Conservation (phyloP, 2,888 invertebrate genomes). For the Pyrochroa serraticornis region DNA sequence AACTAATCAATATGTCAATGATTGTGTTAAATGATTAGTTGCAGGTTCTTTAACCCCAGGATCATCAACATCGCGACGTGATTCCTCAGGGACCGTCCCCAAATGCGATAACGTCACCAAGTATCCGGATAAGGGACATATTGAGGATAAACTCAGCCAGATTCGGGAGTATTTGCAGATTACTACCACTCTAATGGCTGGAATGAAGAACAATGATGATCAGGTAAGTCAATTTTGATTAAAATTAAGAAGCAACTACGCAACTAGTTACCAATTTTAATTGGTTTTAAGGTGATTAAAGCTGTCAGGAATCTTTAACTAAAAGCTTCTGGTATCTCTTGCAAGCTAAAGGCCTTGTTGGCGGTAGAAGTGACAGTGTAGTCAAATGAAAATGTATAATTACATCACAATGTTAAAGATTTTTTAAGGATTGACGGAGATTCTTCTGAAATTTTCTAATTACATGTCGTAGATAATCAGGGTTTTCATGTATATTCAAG, state of each 20-base stretch:
- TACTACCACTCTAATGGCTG: conserved; percentile 72
- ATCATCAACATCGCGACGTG: conserved; percentile 52
- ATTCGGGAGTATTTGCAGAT: conserved; percentile 76
- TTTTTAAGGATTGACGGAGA: too few relatives aligned
- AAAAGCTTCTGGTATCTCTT: too few relatives aligned
- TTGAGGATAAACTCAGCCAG: conserved; percentile 72
- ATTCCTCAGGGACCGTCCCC: conserved; percentile 51
- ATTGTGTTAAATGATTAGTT: background rate
- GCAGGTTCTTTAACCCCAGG: conserved; percentile 45
- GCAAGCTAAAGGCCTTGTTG: too few relatives aligned
- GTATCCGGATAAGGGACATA: conserved; percentile 71
- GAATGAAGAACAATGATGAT: conserved; percentile 69
- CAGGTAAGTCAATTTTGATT: conserved; percentile 61
- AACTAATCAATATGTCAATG: background rate
- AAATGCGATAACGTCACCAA: conserved; percentile 57
- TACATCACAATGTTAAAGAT: too few relatives aligned
- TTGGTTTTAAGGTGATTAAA: background rate
- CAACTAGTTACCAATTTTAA: background rate
- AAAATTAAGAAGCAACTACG: background rate
- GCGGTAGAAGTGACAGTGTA: too few relatives aligned
- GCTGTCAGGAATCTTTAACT: too few relatives aligned
- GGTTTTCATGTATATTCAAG: too few relatives aligned
- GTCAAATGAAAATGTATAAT: too few relatives aligned
- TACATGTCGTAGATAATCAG: too few relatives aligned
- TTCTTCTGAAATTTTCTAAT: too few relatives aligned